Evolutionary conservation across 2,797 vertebrate species (phyloP).

Genomic region (Eutrigla gurnardus): DNA sequence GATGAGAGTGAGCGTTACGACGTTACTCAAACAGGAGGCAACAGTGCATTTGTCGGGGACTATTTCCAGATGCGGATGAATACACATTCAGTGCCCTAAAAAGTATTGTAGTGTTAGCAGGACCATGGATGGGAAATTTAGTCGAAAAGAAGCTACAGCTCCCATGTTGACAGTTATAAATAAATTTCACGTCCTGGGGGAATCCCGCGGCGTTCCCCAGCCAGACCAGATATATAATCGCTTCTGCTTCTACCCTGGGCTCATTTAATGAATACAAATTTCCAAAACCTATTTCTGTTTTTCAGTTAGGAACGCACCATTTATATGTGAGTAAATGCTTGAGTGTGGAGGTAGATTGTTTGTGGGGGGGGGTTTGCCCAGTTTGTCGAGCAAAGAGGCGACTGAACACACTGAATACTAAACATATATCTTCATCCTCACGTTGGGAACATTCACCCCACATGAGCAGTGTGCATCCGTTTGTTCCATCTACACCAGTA

Average conservation of each 20-base stretch:
- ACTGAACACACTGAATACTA: constrained; percentile 21
- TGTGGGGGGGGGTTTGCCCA: not conserved
- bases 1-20: not conserved
- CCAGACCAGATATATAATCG: not conserved
- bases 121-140: not conserved
- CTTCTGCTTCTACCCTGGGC: not conserved
- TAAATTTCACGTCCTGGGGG: constrained; percentile 1
- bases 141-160: constrained; percentile 5
- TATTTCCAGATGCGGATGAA: constrained; percentile 31
- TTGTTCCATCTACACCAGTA: constrained; percentile 10
- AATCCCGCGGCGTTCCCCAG: not conserved
- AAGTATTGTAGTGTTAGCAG: constrained; percentile 16
- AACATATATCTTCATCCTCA: constrained; percentile 13
- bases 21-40: not conserved
- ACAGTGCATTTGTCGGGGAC: constrained; percentile 9
- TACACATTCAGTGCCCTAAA: not conserved
- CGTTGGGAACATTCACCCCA: constrained; percentile 6
- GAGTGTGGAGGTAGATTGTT: not conserved
- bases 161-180: not conserved
- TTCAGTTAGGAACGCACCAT: not conserved
- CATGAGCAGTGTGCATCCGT: constrained; percentile 15
- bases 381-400: not conserved
- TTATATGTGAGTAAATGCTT: not conserved
- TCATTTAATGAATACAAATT: not conserved
- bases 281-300: constrained; percentile 1